Base-by-base conservation (phyloP, 2,888 invertebrate species). In the Galeopsomyia nigrocyanea region DNA sequence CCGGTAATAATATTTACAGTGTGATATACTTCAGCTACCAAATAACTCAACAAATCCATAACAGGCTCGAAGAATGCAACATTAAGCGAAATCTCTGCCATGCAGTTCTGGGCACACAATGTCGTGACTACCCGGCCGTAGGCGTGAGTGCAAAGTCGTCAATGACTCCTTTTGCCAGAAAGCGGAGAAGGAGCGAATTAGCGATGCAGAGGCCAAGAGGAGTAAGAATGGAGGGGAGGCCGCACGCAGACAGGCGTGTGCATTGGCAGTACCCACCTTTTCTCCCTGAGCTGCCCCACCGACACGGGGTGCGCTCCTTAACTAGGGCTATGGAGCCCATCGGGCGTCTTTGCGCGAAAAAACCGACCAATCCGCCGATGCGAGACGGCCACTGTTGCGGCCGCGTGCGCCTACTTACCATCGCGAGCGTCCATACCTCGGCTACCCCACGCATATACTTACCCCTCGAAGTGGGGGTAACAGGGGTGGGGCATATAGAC, bases 321-420 rank as follows among this genome's bases (percentile, higher is more conserved):
- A 86, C 82, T 86, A 86, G 86, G 85, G 86, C 83, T 86, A 86
- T 86, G 85, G 83, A 82, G 80, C 80, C 80, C 80, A 81, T 81
- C 79, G 80, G 79, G 78, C 79, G 81, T 80, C 80, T 82, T 79
- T 50, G 46, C 17, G 47, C 10, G 14, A 66, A 86, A 86, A 86
- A 85, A 85, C 82, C 81, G 83, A 86, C 86, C 86, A 86, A 86
- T 86, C 86, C 82, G 81, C 83, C 82, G 81, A 83, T 80, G 80
- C 84, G 86, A 86, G 86, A 85, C 83, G 83, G 86, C 86, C 83
- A 86, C 86, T 86, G 82, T 81, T 77, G 79, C 78, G 76, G 79
- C 79, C 76, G 82, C 78, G 78, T 79, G 79, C 78, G 79, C 71
- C 78, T 72, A 77, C 77, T 76, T 76, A 77, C 5, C 76, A 76